These are phyloP conservation scores for Drosophila micromelanica DNA, from an alignment of 1,140 invertebrate genomes.

Conservation along the genomic window DNA sequence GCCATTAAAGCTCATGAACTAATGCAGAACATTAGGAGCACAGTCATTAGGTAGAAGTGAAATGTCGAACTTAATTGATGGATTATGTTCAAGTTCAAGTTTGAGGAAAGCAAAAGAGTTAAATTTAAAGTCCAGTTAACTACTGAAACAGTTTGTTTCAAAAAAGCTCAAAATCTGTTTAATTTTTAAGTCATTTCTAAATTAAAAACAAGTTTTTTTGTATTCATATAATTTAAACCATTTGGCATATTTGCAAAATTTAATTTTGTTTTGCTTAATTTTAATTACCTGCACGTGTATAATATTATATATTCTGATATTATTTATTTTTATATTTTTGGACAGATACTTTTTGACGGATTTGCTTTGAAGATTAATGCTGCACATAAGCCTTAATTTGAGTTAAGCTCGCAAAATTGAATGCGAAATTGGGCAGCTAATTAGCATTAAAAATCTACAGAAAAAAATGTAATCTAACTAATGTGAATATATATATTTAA, in stretches of 20 bases:
- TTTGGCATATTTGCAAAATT: conserved; percentile 12
- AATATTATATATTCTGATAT: conserved; percentile 49
- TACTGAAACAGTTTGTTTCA: not conserved
- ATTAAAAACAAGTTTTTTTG: not conserved
- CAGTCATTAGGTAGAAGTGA: conserved; percentile 60
- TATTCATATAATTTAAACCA: not conserved
- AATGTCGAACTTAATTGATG: conserved; percentile 72
- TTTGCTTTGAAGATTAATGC: conserved; percentile 51
- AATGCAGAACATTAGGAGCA: not conserved
- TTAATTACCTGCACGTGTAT: conserved; percentile 50
- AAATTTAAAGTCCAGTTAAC: not conserved
- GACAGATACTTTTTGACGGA: conserved; percentile 54
- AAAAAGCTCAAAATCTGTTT: not conserved
- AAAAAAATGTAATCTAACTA: conserved; percentile 2
- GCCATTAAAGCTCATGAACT: not conserved
- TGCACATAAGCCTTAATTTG: conserved; percentile 56
- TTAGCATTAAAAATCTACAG: conserved; percentile 20
- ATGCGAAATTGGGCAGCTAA: conserved; percentile 20
- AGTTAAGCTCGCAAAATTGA: conserved; percentile 16
- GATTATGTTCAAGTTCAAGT: conserved; percentile 47
- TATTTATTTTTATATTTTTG: conserved; percentile 6
- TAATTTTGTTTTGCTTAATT: conserved; percentile 46
- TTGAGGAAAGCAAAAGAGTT: conserved; percentile 12
- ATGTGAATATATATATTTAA: not conserved
- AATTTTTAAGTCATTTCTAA: not conserved